These are phyloP conservation scores for Rhadina sibilatrix DNA, from an alignment of 2,113 vertebrate species.

Conservation along the genomic window DNA sequence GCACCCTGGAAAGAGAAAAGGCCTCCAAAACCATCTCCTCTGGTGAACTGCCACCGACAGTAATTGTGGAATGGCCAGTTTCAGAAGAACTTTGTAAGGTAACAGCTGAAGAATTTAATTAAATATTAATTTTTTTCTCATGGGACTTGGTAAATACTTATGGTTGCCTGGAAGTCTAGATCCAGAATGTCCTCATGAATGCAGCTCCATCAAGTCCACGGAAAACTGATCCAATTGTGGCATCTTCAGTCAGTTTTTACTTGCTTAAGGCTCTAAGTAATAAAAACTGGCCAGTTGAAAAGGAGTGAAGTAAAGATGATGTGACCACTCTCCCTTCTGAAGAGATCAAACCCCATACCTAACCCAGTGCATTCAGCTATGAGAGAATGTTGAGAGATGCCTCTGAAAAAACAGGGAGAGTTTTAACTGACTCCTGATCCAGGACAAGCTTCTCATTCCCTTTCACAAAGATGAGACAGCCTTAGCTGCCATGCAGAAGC, in stretches of 20 bases:
- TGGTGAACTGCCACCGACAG: not conserved
- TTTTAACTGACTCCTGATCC: not conserved
- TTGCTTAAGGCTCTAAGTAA: not conserved
- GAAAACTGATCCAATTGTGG: not conserved
- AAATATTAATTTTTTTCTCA: not conserved
- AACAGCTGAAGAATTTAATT: not conserved
- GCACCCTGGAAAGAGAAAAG: not conserved
- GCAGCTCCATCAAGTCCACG: not conserved
- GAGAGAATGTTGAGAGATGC: not conserved
- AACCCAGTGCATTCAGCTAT: not conserved
- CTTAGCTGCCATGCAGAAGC: not conserved
- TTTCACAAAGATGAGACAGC: not conserved
- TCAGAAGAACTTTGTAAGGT: not conserved
- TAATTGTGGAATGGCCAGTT: not conserved
- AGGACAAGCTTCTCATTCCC: not conserved
- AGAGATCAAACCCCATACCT: not conserved
- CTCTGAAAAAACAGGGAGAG: not conserved
- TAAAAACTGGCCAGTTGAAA: not conserved
- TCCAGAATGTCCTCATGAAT: not conserved
- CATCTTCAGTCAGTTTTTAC: not conserved
- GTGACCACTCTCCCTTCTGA: not conserved
- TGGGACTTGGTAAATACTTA: not conserved
- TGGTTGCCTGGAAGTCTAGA: not conserved
- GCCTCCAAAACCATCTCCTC: not conserved
- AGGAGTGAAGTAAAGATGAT: not conserved